Percentiles rank a stretch among this genome's conserved stretches.
Evolutionary conservation across 2,797 vertebrate genomes (phyloP).

Genomic region (Hylomyscus alleni): DNA sequence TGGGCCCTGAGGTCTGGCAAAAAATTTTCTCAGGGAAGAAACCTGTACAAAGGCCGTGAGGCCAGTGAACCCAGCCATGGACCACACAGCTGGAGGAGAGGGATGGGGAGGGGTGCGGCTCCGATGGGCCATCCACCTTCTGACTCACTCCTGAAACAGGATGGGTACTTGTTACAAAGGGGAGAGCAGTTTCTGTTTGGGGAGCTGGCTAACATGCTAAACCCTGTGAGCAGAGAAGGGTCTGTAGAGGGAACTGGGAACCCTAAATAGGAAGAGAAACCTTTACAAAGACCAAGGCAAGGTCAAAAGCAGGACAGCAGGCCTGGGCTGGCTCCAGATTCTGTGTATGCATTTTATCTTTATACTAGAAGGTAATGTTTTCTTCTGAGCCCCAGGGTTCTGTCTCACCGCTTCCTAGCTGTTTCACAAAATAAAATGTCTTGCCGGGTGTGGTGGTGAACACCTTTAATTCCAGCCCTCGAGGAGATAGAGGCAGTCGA

Average conservation of each 20-base stretch:
- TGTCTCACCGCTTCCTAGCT: background rate
- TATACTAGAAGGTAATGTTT: background rate
- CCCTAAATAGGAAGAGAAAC: background rate
- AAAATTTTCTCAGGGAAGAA: background rate
- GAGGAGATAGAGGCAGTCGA: background rate
- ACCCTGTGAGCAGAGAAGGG: background rate
- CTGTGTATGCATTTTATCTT: background rate
- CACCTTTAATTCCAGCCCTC: background rate
- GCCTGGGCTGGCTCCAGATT: background rate
- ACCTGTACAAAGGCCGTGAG: background rate
- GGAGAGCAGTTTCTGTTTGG: background rate
- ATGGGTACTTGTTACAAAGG: background rate
- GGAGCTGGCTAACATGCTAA: background rate
- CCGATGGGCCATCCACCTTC: background rate
- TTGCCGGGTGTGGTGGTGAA: fast-evolving
- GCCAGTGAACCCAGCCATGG: fast-evolving
- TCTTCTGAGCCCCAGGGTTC: background rate
- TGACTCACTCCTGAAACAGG: background rate
- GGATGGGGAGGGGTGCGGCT: background rate
- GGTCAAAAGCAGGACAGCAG: background rate
- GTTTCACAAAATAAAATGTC: background rate
- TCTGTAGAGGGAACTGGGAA: background rate
- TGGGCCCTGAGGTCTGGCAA: background rate
- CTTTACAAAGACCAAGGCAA: background rate
- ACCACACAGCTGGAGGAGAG: background rate